Evolutionary conservation across 2,113 vertebrate genomes (phyloP).

Genomic region (Trematomus loennbergii): DNA sequence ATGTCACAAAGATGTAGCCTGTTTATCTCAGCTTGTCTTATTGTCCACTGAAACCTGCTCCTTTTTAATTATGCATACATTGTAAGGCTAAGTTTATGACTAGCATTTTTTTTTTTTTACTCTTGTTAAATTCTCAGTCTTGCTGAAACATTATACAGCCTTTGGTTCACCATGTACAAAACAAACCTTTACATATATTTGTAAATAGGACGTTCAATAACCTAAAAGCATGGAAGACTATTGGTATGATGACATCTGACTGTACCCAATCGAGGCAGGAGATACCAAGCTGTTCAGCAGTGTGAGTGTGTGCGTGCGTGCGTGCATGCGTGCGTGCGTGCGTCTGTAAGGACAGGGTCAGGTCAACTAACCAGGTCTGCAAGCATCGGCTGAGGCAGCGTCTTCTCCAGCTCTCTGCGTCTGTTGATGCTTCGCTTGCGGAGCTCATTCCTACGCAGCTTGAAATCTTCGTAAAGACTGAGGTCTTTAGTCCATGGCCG

Average conservation of each 20-base stretch:
- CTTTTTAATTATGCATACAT: too few relatives aligned
- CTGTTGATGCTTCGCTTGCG: constrained; percentile 70
- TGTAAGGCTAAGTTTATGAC: too few relatives aligned
- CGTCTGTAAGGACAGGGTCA: background rate
- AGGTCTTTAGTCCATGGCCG: constrained; percentile 79
- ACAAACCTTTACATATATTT: background rate
- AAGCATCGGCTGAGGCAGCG: constrained; percentile 82
- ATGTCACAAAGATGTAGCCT: background rate
- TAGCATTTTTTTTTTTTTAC: background rate
- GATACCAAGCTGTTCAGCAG: too few relatives aligned
- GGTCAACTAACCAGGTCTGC: constrained; percentile 75
- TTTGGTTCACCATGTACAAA: background rate
- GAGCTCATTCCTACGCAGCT: constrained; percentile 79
- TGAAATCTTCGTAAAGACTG: constrained; percentile 80
- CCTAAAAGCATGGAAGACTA: background rate
- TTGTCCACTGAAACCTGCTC: too few relatives aligned
- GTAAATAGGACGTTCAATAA: background rate
- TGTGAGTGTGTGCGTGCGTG: too few relatives aligned
- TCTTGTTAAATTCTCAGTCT: background rate
- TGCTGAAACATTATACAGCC: background rate
- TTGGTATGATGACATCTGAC: background rate
- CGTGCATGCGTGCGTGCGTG: background rate
- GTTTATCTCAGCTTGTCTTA: too few relatives aligned
- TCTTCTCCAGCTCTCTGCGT: constrained; percentile 82
- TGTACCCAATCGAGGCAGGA: background rate